A percentile compares a stretch with the other conserved stretches of the same genome.
Evolutionary conservation across 1,140 invertebrate genomes (phyloP).

Genomic region (Steinernema khuongi): DNA sequence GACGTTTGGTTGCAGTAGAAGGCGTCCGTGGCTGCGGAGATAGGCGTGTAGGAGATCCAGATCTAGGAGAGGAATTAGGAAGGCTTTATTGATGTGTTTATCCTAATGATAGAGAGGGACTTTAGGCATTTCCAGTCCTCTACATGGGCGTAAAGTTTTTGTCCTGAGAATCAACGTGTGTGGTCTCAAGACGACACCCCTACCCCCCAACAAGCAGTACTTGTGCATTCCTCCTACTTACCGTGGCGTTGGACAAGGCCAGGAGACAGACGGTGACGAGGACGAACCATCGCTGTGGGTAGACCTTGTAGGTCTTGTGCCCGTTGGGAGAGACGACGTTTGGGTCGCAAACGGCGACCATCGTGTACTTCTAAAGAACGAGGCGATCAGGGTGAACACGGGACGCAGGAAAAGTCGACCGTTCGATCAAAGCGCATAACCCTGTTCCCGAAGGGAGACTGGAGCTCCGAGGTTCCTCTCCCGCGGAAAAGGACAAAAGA

Average conservation of each 20-base stretch:
- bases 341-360: background rate
- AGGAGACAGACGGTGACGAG: slow-evolving; percentile 49
- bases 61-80: slow-evolving; percentile 35
- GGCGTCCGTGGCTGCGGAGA: slow-evolving; percentile 41
- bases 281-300: slow-evolving; percentile 46
- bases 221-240: slow-evolving; percentile 23
- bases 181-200: background rate
- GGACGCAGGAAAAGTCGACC: too few relatives aligned
- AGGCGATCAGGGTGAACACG: too few relatives aligned
- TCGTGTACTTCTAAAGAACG: slow-evolving; percentile 7
- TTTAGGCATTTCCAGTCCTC: background rate
- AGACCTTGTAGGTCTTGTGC: slow-evolving; percentile 22
- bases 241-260: slow-evolving; percentile 56
- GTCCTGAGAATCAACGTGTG: background rate
- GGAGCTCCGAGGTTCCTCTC: too few relatives aligned
- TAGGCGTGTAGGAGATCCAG: slow-evolving; percentile 54
- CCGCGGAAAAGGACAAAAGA: too few relatives aligned
- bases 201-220: background rate
- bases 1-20: slow-evolving; percentile 45
- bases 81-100: background rate
- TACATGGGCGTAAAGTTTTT: background rate
- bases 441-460: too few relatives aligned
- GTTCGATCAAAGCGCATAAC: too few relatives aligned
- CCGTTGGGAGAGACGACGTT: background rate
- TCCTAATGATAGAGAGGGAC: background rate